A percentile compares a stretch with the other conserved stretches of the same genome.
These are phyloP conservation scores for Podiceps cristatus DNA, from an alignment of 2,113 vertebrate species.

Conservation along the genomic window DNA sequence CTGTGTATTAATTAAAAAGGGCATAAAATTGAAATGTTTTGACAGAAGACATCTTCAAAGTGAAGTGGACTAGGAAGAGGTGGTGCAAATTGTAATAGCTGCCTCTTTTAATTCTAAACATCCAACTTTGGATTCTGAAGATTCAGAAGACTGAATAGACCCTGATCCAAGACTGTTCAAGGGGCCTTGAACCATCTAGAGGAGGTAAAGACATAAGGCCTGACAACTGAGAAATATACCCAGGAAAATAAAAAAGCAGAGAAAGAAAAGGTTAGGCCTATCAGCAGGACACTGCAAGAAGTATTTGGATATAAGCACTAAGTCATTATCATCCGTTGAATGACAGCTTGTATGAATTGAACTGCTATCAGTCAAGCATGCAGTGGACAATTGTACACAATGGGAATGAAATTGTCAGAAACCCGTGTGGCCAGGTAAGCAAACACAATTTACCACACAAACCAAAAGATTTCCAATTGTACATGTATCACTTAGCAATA, in stretches of 20 bases:
- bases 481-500: fast-evolving
- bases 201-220: neutral
- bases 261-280: neutral
- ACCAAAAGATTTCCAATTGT: fast-evolving
- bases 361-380: neutral
- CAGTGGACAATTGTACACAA: neutral
- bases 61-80: neutral
- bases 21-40: neutral
- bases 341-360: neutral
- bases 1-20: neutral
- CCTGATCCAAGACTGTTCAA: neutral
- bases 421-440: fast-evolving
- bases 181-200: neutral
- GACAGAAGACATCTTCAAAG: neutral
- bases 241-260: neutral
- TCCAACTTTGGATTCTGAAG: neutral
- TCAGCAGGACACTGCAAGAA: neutral
- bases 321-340: neutral
- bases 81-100: neutral
- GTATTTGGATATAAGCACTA: neutral
- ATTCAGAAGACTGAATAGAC: neutral
- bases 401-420: neutral
- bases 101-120: neutral
- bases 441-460: neutral
- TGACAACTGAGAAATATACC: neutral